These are phyloP conservation scores for Trachemys scripta DNA, from an alignment of 2,113 vertebrate species.

Conservation along the genomic window DNA sequence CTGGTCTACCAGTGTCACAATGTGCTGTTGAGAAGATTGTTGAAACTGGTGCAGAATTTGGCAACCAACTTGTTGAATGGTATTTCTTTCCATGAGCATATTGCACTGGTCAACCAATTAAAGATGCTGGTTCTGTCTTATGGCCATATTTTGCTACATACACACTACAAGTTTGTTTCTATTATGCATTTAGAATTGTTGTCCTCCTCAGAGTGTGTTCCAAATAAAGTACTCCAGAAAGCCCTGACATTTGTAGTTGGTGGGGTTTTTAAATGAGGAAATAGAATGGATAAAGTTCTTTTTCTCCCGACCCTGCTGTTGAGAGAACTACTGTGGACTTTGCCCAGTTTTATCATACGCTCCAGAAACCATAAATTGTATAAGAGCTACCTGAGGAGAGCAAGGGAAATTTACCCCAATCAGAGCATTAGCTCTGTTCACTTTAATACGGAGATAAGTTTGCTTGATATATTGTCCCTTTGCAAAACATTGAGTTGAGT, in stretches of 20 bases:
- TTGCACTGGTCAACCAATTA: too few species aligned
- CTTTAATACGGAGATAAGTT: too few species aligned
- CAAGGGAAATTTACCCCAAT: not conserved
- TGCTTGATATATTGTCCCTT: too few species aligned
- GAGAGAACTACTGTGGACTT: not conserved
- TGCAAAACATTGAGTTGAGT: too few species aligned
- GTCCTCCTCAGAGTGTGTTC: not conserved
- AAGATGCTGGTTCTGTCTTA: not conserved
- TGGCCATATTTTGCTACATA: not conserved
- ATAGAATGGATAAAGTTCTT: not conserved
- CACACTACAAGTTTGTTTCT: not conserved
- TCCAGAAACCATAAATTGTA: not conserved
- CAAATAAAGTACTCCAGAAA: not conserved
- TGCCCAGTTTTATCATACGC: not conserved
- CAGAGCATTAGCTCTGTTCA: not conserved
- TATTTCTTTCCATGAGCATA: not conserved
- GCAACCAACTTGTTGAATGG: not conserved
- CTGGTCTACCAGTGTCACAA: not conserved
- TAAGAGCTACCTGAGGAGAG: not conserved
- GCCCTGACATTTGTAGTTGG: accelerated
- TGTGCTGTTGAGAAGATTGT: not conserved
- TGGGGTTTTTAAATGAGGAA: not conserved
- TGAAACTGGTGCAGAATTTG: not conserved
- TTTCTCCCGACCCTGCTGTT: not conserved
- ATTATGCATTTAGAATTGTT: too few species aligned